Base-by-base conservation (phyloP, 2,113 vertebrate species). In the Pedionomus torquatus region DNA sequence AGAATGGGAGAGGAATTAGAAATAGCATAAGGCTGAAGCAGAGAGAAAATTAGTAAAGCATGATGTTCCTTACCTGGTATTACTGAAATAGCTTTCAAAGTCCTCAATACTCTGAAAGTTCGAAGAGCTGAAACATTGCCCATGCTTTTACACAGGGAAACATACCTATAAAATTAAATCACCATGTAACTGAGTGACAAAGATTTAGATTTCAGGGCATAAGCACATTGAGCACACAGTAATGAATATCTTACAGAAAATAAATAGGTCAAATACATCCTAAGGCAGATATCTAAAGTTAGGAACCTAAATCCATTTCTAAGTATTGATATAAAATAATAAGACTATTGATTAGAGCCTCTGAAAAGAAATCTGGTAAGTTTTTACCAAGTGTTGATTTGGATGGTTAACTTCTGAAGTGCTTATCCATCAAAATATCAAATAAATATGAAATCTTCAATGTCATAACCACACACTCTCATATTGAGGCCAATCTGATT, bases 21-120 rank as follows among this genome's bases (percentile, higher is more conserved):
- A 71, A 71, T 6, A 60, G 3, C 8, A 68, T 33, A 54, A 13
- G 61, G 46, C 17, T 88, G 80, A 89, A 72, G 21, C 3, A 3
- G 43, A 71, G 51, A 57, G 31, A 23, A 70, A 90, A 68, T 31
- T 11, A 76, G 21, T 44, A 61, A 41, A 6, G 55, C 3, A 4
- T 26, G 24, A 5, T 81, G 20, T 4, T 65, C 68, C 99, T 99
- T 98, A 99, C 99, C 99, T 98, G 99, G 99, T 96, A 99, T 99
- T 96, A 99, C 99, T 25, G 99, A 99, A 97, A 99, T 98, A 51
- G 99, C 99, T 98, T 99, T 99, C 93, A 99, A 97, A 91, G 99
- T 99, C 97, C 99, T 98, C 93, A 99, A 98, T 70, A 99, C 98
- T 97, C 99, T 98, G 98, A 99, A 99, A 33, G 98, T 99, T 96